These are phyloP conservation scores for Callaeas wilsoni DNA, from an alignment of 2,113 vertebrate species.

Conservation along the genomic window DNA sequence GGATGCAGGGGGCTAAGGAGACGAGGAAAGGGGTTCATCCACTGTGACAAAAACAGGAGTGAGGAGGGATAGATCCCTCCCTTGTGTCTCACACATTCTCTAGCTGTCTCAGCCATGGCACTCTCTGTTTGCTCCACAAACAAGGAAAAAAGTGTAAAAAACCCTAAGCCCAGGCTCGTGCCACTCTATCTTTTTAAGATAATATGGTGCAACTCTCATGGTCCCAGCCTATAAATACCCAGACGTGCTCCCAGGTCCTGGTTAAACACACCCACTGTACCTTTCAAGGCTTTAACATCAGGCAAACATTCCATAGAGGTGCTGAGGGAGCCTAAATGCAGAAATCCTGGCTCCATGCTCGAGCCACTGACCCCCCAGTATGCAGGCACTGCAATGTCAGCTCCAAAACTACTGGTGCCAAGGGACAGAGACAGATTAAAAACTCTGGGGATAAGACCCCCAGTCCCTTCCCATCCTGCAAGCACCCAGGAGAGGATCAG, in stretches of 20 bases:
- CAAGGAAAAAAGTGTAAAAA: background rate
- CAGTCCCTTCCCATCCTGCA: background rate
- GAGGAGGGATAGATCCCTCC: background rate
- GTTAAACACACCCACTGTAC: background rate
- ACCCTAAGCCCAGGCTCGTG: accelerated
- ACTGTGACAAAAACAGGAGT: background rate
- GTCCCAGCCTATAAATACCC: background rate
- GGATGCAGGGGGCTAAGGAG: background rate
- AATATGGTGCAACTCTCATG: background rate
- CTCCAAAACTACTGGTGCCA: background rate
- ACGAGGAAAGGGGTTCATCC: background rate
- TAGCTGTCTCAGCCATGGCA: accelerated
- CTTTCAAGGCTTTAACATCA: background rate
- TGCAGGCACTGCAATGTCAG: background rate
- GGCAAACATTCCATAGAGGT: background rate
- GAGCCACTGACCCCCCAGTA: background rate
- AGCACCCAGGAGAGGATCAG: background rate
- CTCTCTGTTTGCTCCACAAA: background rate
- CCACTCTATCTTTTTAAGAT: background rate
- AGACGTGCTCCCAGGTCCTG: background rate
- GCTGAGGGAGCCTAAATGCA: background rate
- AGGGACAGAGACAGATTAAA: background rate
- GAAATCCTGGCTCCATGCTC: background rate
- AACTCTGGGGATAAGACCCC: background rate
- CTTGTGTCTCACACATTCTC: accelerated